A percentile compares a stretch with the other conserved stretches of the same genome.
These are phyloP conservation scores for Heliconius cydno DNA, from an alignment of 2,888 invertebrate genomes.

Conservation along the genomic window DNA sequence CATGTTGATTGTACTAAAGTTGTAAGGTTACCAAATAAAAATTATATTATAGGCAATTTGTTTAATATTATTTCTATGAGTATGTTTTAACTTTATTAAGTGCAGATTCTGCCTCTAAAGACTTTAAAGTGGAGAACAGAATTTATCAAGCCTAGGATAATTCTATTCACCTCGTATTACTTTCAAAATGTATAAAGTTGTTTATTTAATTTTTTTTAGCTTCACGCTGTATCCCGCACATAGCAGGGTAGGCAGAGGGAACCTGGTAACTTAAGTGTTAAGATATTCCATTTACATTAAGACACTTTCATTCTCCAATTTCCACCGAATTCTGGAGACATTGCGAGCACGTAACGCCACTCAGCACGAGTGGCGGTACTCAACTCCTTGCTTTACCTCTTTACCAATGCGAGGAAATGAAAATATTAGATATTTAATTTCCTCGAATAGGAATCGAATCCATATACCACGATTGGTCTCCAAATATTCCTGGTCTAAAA, in stretches of 20 bases:
- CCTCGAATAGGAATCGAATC: too few relatives aligned
- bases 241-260: background rate
- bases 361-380: background rate
- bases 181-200: too few relatives aligned
- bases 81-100: too few relatives aligned
- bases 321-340: background rate
- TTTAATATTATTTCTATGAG: too few relatives aligned
- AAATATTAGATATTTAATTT: too few relatives aligned
- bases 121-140: background rate
- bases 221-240: background rate
- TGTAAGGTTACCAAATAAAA: too few relatives aligned
- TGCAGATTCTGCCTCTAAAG: too few relatives aligned
- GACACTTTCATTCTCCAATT: background rate
- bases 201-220: background rate
- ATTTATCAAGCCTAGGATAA: background rate
- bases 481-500: background rate
- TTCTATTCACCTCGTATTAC: too few relatives aligned
- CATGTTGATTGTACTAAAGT: too few relatives aligned
- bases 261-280: background rate
- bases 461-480: too few relatives aligned
- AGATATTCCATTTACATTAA: background rate
- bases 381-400: background rate
- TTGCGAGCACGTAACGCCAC: background rate
- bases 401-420: background rate
- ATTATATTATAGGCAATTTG: too few relatives aligned